Percentiles rank a stretch among this genome's conserved stretches.
phyloP scores from a whole-genome alignment of 2,797 vertebrate species.

The Atherinosoma microstoma region DNA sequence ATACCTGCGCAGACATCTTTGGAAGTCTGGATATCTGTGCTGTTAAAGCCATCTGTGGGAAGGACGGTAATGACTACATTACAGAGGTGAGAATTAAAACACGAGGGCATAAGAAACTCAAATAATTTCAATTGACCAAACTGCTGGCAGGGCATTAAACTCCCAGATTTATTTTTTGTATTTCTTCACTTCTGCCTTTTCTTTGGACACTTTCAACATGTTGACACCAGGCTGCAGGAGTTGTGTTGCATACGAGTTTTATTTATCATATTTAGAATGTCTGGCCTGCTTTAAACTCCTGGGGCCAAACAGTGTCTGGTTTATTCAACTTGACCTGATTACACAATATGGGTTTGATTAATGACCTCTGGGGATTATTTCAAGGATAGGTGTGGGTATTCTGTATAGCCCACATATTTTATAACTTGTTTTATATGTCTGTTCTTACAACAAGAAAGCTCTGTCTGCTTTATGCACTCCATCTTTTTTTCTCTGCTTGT shows the following conservation, averaged over 20 bases:
- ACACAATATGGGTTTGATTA: conserved; percentile 28
- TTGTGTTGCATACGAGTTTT: conserved; percentile 36
- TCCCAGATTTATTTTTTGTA: neutral
- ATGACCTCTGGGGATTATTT: conserved; percentile 12
- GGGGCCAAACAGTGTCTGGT: conserved; percentile 24
- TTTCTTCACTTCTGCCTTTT: conserved; percentile 25
- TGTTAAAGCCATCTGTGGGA: conserved; percentile 97
- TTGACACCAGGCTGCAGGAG: conserved; percentile 24
- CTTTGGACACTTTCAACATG: conserved; percentile 11
- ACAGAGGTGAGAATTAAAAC: conserved; percentile 90
- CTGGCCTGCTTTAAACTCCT: conserved; percentile 51
- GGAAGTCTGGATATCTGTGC: conserved; percentile 97
- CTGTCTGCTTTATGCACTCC: neutral
- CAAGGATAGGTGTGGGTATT: neutral
- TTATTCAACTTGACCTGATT: conserved; percentile 54
- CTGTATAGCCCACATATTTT: neutral
- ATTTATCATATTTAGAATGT: conserved; percentile 43
- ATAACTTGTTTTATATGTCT: conserved; percentile 4
- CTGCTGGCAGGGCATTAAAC: neutral
- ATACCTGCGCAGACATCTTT: conserved; percentile 94
- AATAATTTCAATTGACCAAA: neutral
- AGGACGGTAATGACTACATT: conserved; percentile 98
- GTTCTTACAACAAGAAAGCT: conserved; percentile 9
- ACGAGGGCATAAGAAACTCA: neutral
- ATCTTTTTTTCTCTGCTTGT: conserved; percentile 2